phyloP scores from a whole-genome alignment of 2,113 vertebrate species.

The Furnarius figulus region DNA sequence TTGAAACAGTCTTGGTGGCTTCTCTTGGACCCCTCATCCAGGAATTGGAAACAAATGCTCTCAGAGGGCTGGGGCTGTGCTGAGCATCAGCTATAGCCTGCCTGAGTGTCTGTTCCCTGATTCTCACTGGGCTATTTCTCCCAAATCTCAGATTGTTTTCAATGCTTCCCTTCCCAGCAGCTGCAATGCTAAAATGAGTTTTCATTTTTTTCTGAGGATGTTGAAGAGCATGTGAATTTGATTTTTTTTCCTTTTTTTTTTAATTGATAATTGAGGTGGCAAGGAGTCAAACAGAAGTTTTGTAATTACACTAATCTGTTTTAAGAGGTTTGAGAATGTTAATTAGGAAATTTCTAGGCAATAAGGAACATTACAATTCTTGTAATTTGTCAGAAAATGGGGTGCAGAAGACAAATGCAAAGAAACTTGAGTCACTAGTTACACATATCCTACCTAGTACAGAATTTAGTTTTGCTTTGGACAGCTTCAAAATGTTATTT shows the following conservation, averaged over 20 bases:
- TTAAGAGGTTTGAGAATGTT: background rate
- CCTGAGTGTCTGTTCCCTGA: background rate
- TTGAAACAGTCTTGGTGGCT: background rate
- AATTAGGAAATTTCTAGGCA: background rate
- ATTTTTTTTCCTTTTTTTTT: background rate
- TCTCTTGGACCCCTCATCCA: background rate
- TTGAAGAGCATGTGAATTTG: background rate
- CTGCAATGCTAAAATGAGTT: background rate
- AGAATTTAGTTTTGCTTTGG: background rate
- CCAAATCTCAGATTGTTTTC: background rate
- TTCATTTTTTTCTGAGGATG: background rate
- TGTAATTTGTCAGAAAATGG: background rate
- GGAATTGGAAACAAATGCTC: background rate
- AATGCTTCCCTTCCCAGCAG: background rate
- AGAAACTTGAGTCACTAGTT: background rate
- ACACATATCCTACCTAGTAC: background rate
- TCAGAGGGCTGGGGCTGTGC: rapidly evolving
- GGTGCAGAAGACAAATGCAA: background rate
- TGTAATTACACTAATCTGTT: background rate
- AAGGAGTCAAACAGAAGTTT: background rate
- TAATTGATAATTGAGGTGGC: background rate
- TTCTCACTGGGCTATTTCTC: background rate
- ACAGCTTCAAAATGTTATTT: background rate
- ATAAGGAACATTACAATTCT: background rate
- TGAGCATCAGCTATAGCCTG: background rate